A percentile compares a stretch with the other conserved stretches of the same genome.
These are phyloP conservation scores for Otis tarda DNA, from an alignment of 2,113 vertebrate genomes.

Conservation along the genomic window DNA sequence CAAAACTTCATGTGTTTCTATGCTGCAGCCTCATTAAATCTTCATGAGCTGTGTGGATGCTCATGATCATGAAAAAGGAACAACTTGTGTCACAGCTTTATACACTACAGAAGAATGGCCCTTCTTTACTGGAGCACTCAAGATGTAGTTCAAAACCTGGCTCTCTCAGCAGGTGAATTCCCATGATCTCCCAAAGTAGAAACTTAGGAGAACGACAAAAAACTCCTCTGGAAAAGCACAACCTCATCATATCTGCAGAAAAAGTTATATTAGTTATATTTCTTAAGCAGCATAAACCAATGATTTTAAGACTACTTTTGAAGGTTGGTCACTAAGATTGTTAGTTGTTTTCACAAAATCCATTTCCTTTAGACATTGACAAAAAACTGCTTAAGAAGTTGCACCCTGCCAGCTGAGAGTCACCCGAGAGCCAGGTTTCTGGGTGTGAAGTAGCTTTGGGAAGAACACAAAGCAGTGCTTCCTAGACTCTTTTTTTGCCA, in stretches of 20 bases:
- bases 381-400: not conserved
- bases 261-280: not conserved
- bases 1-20: constrained; percentile 59
- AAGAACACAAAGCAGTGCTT: not conserved
- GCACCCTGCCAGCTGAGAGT: fast-evolving
- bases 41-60: constrained; percentile 54
- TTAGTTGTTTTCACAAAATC: not conserved
- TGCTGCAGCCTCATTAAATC: constrained; percentile 63
- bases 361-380: not conserved
- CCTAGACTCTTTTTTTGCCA: not conserved
- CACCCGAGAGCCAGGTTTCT: not conserved
- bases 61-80: constrained; percentile 40
- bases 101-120: not conserved
- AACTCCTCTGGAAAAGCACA: not conserved
- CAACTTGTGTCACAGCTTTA: not conserved
- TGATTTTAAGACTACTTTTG: not conserved
- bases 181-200: not conserved
- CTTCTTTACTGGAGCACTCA: not conserved
- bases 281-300: not conserved
- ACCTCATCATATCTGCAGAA: not conserved
- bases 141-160: not conserved
- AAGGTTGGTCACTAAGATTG: not conserved
- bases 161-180: not conserved
- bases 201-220: not conserved
- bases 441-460: not conserved